A percentile compares a stretch with the other conserved stretches of the same genome.
These are phyloP conservation scores for Echeneis naucrates DNA, from an alignment of 2,797 vertebrate species.

Conservation along the genomic window DNA sequence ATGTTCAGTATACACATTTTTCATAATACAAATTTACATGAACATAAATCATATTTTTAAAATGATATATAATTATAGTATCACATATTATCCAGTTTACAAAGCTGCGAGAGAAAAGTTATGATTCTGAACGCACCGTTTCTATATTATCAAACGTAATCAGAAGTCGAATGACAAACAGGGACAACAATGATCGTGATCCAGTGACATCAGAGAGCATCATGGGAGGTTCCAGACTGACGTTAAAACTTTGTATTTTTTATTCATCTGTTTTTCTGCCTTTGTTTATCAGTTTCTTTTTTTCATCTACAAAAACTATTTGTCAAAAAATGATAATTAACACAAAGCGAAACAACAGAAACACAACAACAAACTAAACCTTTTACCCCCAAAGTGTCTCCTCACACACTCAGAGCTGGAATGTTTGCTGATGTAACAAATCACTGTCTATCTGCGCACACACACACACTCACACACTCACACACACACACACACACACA, in stretches of 20 bases:
- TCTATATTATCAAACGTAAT: too few species aligned
- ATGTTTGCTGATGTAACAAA: constrained; percentile 77
- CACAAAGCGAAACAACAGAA: constrained; percentile 23
- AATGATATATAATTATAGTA: too few species aligned
- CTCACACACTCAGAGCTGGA: constrained; percentile 59
- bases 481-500: constrained; percentile 49
- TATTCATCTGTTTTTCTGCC: not conserved
- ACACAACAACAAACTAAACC: constrained; percentile 14
- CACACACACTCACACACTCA: constrained; percentile 43
- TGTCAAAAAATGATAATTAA: not conserved
- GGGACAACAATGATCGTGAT: too few species aligned
- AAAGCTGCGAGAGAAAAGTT: too few species aligned
- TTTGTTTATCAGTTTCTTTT: constrained; percentile 24
- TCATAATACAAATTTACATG: too few species aligned
- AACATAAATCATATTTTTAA: too few species aligned
- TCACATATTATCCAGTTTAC: too few species aligned
- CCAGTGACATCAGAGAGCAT: not conserved
- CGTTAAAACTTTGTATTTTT: too few species aligned
- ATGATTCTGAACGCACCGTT: too few species aligned
- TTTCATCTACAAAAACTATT: constrained; percentile 27
- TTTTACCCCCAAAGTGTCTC: constrained; percentile 23
- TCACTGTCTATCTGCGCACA: constrained; percentile 68
- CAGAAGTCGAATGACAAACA: too few species aligned
- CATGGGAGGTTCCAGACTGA: not conserved
- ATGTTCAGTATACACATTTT: too few species aligned